phyloP scores from a whole-genome alignment of 1,140 invertebrate species.

The Drosophila virilis region DNA sequence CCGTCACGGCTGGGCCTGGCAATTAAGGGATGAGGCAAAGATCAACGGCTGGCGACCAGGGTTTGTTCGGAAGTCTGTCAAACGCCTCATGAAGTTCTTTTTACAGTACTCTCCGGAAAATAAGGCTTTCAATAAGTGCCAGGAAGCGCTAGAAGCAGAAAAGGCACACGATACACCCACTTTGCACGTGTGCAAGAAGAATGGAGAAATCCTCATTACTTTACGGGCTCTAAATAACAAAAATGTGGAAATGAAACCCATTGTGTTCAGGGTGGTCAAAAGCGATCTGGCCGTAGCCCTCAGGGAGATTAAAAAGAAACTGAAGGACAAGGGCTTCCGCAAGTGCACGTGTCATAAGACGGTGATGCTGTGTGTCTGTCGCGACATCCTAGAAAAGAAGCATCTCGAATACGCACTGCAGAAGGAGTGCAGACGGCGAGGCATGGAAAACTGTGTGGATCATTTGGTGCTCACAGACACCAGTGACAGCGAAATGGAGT shows the following conservation, averaged over 20 bases:
- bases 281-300: constrained; percentile 52
- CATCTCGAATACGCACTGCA: constrained; percentile 48
- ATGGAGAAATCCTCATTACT: constrained; percentile 65
- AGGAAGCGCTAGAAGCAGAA: not conserved
- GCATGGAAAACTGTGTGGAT: constrained; percentile 47
- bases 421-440: constrained; percentile 40
- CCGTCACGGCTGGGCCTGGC: constrained; percentile 75
- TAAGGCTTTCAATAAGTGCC: constrained; percentile 22
- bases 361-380: constrained; percentile 66
- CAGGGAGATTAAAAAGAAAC: constrained; percentile 46
- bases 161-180: constrained; percentile 32
- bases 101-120: constrained; percentile 25
- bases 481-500: constrained; percentile 74
- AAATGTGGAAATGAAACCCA: constrained; percentile 57
- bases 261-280: constrained; percentile 71
- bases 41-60: constrained; percentile 71
- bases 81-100: constrained; percentile 71
- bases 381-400: constrained; percentile 54
- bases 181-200: constrained; percentile 63
- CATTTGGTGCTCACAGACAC: constrained; percentile 70
- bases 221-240: constrained; percentile 49
- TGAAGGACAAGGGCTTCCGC: constrained; percentile 64
- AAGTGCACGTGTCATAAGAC: constrained; percentile 75
- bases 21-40: constrained; percentile 18
- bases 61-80: constrained; percentile 52